Percentiles rank a stretch among this genome's conserved stretches.
Evolutionary conservation across 2,888 invertebrate genomes (phyloP).

Genomic region (Leptinotarsa juncta): DNA sequence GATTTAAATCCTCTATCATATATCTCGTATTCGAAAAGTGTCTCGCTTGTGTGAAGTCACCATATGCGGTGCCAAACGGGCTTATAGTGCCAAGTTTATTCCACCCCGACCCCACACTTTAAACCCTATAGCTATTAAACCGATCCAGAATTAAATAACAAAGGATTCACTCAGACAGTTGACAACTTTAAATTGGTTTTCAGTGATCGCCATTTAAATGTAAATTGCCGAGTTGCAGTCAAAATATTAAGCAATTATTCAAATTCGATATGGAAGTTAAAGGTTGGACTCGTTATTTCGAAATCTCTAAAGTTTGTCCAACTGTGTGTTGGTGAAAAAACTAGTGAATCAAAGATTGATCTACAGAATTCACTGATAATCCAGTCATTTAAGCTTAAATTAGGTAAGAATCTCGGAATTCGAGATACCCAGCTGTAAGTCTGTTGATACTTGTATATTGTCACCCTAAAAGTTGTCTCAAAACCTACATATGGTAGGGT

Average conservation of each 20-base stretch:
- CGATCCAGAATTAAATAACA: conserved; percentile 65
- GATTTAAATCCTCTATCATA: conserved; percentile 34
- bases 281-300: conserved; percentile 40
- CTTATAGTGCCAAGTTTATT: conserved; percentile 42
- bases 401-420: no score
- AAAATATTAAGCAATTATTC: conserved; percentile 66
- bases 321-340: not conserved
- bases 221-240: conserved; percentile 65
- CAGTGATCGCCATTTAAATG: conserved; percentile 66
- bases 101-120: conserved; percentile 42
- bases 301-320: not conserved
- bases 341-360: no score
- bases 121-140: conserved; percentile 60
- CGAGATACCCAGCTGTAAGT: no score
- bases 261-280: conserved; percentile 44
- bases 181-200: conserved; percentile 68
- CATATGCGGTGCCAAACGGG: conserved; percentile 53
- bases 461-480: no score
- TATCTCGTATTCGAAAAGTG: conserved; percentile 42
- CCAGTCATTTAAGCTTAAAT: no score
- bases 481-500: no score
- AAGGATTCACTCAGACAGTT: conserved; percentile 66
- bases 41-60: conserved; percentile 60
- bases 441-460: no score
- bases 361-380: no score